These are phyloP conservation scores for Rhinolophus ferrumequinum DNA, from an alignment of 2,113 vertebrate species.

Conservation along the genomic window DNA sequence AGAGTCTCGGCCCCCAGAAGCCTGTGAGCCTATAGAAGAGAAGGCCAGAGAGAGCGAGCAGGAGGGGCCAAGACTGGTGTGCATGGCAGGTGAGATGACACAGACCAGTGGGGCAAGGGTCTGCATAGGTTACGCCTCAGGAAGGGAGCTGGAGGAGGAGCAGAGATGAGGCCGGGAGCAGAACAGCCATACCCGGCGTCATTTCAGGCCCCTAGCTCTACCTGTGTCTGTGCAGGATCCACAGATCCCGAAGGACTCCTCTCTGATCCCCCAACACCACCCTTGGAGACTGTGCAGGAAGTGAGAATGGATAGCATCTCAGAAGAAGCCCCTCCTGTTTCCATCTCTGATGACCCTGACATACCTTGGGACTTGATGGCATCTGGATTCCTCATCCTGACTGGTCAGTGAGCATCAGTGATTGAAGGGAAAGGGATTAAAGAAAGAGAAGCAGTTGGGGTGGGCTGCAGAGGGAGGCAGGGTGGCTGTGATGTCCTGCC, in stretches of 20 bases:
- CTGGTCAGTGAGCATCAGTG: conserved; percentile 83
- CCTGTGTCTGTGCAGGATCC: conserved; percentile 42
- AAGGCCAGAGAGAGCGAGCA: not conserved
- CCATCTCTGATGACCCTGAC: conserved; percentile 39
- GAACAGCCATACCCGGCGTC: not conserved
- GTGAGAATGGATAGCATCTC: not conserved
- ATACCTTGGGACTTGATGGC: conserved; percentile 77
- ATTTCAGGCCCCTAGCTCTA: not conserved
- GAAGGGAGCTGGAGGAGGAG: not conserved
- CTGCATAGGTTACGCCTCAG: not conserved
- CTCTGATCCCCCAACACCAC: not conserved
- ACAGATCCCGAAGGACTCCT: conserved; percentile 31
- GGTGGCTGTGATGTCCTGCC: conserved; percentile 26
- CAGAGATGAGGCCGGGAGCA: not conserved
- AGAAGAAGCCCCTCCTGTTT: conserved; percentile 37
- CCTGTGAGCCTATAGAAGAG: not conserved
- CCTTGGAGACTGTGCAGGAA: conserved; percentile 51
- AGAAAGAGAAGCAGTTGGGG: not conserved
- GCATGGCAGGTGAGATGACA: conserved; percentile 60
- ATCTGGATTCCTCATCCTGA: conserved; percentile 77
- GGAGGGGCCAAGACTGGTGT: not conserved
- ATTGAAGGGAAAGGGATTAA: conserved; percentile 78
- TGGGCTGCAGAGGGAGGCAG: not conserved
- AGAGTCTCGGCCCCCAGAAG: not conserved
- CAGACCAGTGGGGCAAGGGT: not conserved